Percentiles rank a stretch among this genome's conserved stretches.
These are phyloP conservation scores for Carposina sasakii DNA, from an alignment of 1,140 invertebrate genomes.

Conservation along the genomic window DNA sequence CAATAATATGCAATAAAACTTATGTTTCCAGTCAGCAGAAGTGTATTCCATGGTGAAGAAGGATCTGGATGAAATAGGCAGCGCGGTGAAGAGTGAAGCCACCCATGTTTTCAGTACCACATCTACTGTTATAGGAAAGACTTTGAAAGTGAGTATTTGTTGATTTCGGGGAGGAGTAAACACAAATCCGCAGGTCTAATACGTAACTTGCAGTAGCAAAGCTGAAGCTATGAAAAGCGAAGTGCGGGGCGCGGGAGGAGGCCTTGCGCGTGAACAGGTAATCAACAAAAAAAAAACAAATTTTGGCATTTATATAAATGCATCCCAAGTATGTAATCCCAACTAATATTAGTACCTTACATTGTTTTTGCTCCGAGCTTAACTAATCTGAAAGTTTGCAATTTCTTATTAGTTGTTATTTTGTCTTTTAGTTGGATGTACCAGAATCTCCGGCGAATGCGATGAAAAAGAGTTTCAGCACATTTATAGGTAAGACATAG, in stretches of 20 bases:
- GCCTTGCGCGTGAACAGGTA: too few species aligned
- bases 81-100: slow-evolving; percentile 80
- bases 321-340: too few species aligned
- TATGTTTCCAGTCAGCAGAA: slow-evolving; percentile 75
- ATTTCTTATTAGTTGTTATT: slow-evolving; percentile 11
- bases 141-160: slow-evolving; percentile 74
- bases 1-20: background rate
- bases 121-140: slow-evolving; percentile 78
- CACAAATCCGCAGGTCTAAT: too few species aligned
- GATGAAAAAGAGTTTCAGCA: slow-evolving; percentile 80
- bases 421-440: slow-evolving; percentile 78
- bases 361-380: background rate
- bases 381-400: slow-evolving; percentile 3
- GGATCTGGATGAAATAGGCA: slow-evolving; percentile 82
- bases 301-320: too few species aligned
- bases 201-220: too few species aligned
- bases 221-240: too few species aligned
- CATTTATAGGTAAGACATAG: slow-evolving; percentile 70
- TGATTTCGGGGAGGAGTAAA: too few species aligned
- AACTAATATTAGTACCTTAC: too few species aligned
- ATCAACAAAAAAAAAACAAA: too few species aligned
- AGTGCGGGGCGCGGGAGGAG: too few species aligned
- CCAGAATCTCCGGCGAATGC: slow-evolving; percentile 78
- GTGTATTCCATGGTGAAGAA: slow-evolving; percentile 84
- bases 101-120: slow-evolving; percentile 76